phyloP scores from a whole-genome alignment of 2,797 vertebrate species.

The Etheostoma perlongum region DNA sequence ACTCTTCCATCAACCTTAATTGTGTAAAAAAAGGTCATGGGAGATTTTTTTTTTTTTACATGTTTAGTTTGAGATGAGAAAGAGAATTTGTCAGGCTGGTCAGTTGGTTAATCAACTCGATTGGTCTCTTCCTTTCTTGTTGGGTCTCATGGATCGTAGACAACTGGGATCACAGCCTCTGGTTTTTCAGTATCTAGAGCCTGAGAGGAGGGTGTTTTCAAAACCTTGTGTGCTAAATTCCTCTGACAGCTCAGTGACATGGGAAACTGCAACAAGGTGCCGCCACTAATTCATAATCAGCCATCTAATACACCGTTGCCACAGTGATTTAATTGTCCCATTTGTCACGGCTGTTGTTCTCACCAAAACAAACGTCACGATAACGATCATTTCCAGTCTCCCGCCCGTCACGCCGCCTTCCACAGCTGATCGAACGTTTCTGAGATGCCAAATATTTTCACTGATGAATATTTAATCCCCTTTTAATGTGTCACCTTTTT shows the following conservation, averaged over 20 bases:
- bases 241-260: slow-evolving; percentile 77
- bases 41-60: background rate
- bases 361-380: slow-evolving; percentile 81
- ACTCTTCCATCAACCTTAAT: background rate
- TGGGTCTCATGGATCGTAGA: background rate
- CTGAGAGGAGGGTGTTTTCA: slow-evolving; percentile 42
- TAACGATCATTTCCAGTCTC: slow-evolving; percentile 78
- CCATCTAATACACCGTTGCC: slow-evolving; percentile 82
- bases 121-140: slow-evolving; percentile 15
- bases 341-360: slow-evolving; percentile 84
- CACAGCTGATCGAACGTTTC: slow-evolving; percentile 62
- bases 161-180: background rate
- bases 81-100: background rate
- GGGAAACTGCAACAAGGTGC: slow-evolving; percentile 69
- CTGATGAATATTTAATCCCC: slow-evolving; percentile 61
- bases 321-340: slow-evolving; percentile 85
- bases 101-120: slow-evolving; percentile 33
- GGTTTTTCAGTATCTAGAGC: background rate
- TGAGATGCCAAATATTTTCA: slow-evolving; percentile 43
- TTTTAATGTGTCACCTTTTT: slow-evolving; percentile 55
- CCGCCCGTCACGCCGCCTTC: slow-evolving; percentile 62
- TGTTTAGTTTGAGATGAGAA: too few relatives aligned
- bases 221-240: slow-evolving; percentile 66
- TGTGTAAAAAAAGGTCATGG: background rate
- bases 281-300: slow-evolving; percentile 86